Percentiles rank a stretch among this genome's conserved stretches.
These are phyloP conservation scores for Vidua chalybeata DNA, from an alignment of 2,113 vertebrate genomes.

Conservation along the genomic window DNA sequence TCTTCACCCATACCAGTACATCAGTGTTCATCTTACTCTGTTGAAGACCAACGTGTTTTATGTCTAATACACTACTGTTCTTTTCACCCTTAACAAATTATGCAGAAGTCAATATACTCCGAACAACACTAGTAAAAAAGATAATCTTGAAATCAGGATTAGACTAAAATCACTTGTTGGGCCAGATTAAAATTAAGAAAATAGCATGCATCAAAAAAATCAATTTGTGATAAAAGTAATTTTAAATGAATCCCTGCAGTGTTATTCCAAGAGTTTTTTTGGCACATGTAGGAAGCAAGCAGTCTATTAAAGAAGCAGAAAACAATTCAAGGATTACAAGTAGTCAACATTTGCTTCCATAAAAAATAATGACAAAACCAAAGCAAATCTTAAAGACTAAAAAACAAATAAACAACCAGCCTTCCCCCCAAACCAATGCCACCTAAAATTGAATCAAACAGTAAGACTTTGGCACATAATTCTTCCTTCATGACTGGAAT, in stretches of 20 bases:
- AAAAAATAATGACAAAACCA: background rate
- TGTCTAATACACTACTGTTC: background rate
- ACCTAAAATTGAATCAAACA: background rate
- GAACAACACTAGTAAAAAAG: background rate
- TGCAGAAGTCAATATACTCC: background rate
- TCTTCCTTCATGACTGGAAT: background rate
- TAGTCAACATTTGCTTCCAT: background rate
- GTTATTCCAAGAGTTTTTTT: background rate
- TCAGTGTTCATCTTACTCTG: background rate
- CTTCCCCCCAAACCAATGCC: accelerated
- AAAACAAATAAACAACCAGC: background rate
- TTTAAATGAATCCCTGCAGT: background rate
- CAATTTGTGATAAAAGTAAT: background rate
- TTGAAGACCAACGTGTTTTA: background rate
- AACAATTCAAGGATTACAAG: background rate
- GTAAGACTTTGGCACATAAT: background rate
- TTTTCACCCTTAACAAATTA: background rate
- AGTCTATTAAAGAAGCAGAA: background rate
- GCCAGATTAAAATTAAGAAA: background rate
- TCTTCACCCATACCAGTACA: background rate
- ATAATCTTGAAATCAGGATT: background rate
- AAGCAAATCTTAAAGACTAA: background rate
- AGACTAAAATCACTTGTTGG: background rate
- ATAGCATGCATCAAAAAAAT: background rate
- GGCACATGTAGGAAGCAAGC: background rate